Percentiles rank a stretch among this genome's conserved stretches.
Conservation (phyloP, 1,140 invertebrate genomes). For the Whitmania pigra region DNA sequence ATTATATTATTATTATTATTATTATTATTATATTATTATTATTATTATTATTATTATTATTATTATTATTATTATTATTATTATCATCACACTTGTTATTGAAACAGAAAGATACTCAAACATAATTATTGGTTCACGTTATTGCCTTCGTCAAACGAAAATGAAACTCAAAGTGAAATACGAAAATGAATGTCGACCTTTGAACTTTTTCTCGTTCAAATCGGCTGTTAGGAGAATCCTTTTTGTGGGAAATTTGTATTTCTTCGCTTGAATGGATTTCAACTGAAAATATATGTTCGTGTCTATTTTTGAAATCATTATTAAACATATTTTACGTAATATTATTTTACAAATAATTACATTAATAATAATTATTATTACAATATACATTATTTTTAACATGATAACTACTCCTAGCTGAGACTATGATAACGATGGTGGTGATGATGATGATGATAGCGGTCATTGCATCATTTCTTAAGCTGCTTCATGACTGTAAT, state of each 20-base stretch:
- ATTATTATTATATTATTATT: too few species aligned
- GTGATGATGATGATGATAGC: neutral
- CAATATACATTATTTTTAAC: neutral
- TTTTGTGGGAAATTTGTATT: slow-evolving; percentile 42
- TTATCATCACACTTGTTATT: too few species aligned
- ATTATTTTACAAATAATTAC: too few species aligned
- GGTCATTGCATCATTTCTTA: neutral
- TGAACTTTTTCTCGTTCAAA: slow-evolving; percentile 48
- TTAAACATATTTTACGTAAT: too few species aligned
- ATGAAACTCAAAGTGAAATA: slow-evolving; percentile 27
- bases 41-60: too few species aligned
- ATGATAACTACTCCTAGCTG: too few species aligned
- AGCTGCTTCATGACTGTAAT: neutral
- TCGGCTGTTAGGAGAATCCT: slow-evolving; percentile 50
- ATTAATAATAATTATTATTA: neutral
- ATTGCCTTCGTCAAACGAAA: too few species aligned
- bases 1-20: neutral
- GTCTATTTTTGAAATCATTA: too few species aligned
- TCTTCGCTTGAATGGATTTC: neutral
- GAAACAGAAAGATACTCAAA: too few species aligned
- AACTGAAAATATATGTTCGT: too few species aligned
- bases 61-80: too few species aligned
- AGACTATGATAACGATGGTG: neutral
- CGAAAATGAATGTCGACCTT: slow-evolving; percentile 35
- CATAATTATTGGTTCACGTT: too few species aligned